These are phyloP conservation scores for Brachyalestes nurse DNA, from an alignment of 2,797 vertebrate genomes.

Conservation along the genomic window DNA sequence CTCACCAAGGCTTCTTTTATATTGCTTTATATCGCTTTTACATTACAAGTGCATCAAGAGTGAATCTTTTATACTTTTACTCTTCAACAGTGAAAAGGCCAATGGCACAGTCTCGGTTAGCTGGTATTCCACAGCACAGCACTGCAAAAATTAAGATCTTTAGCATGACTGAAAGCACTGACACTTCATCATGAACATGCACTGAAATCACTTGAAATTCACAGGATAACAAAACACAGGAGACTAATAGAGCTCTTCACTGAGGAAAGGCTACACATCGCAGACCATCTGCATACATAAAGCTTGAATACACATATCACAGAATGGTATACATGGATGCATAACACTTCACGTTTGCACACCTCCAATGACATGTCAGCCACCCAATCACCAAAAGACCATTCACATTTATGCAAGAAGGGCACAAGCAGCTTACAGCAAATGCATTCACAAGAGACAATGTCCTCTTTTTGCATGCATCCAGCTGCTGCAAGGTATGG, in stretches of 20 bases:
- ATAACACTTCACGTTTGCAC: slow-evolving; percentile 49
- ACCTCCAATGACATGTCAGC: slow-evolving; percentile 44
- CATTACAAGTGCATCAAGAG: not conserved
- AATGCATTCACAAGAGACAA: slow-evolving; percentile 36
- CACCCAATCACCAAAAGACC: slow-evolving; percentile 59
- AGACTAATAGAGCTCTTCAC: not conserved
- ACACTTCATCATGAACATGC: slow-evolving; percentile 7
- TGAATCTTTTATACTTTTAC: slow-evolving; percentile 3
- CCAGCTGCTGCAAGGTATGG: slow-evolving; percentile 26
- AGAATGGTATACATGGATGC: slow-evolving; percentile 57
- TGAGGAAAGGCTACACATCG: slow-evolving; percentile 5
- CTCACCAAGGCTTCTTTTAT: not conserved
- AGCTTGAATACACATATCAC: not conserved
- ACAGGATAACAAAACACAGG: not conserved
- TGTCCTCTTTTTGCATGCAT: slow-evolving; percentile 47
- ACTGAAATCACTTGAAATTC: not conserved
- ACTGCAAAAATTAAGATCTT: slow-evolving; percentile 27
- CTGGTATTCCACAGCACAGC: slow-evolving; percentile 30
- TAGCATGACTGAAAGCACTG: slow-evolving; percentile 31
- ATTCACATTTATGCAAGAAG: slow-evolving; percentile 33
- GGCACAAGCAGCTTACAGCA: slow-evolving; percentile 20
- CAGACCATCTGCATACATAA: slow-evolving; percentile 20
- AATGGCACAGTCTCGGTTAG: not conserved
- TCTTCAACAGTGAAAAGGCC: not conserved
- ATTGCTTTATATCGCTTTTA: not conserved